These are phyloP conservation scores for Chrysochloris asiatica DNA, from an alignment of 2,113 vertebrate species.

Conservation along the genomic window DNA sequence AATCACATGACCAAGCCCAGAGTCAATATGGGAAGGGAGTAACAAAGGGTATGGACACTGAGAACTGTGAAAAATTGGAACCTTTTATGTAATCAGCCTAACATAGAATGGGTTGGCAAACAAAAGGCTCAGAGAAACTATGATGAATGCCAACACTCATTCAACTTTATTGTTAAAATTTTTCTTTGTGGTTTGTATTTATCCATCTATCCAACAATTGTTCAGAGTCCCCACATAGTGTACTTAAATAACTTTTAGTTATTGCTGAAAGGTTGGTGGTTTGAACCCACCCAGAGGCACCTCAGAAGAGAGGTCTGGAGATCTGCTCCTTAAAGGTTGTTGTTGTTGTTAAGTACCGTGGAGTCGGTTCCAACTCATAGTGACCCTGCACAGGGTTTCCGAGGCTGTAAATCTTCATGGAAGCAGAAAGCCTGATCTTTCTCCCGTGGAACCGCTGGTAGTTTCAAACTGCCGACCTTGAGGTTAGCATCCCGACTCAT, in stretches of 20 bases:
- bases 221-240: neutral
- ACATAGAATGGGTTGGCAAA: neutral
- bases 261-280: neutral
- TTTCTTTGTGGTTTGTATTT: constrained; percentile 33
- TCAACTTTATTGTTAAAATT: neutral
- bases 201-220: neutral
- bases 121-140: neutral
- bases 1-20: neutral
- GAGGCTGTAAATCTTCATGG: no score
- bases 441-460: no score
- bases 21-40: neutral
- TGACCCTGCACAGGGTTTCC: no score
- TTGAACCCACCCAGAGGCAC: neutral
- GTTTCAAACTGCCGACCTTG: no score
- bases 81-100: neutral
- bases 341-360: no score
- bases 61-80: neutral
- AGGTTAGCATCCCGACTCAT: no score
- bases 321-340: neutral
- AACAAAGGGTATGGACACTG: neutral
- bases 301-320: neutral
- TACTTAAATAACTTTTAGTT: neutral
- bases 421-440: no score
- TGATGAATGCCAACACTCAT: neutral
- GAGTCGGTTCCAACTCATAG: no score